Evolutionary conservation across 1,140 invertebrate species (phyloP).

Genomic region (Oryzaephilus surinamensis): DNA sequence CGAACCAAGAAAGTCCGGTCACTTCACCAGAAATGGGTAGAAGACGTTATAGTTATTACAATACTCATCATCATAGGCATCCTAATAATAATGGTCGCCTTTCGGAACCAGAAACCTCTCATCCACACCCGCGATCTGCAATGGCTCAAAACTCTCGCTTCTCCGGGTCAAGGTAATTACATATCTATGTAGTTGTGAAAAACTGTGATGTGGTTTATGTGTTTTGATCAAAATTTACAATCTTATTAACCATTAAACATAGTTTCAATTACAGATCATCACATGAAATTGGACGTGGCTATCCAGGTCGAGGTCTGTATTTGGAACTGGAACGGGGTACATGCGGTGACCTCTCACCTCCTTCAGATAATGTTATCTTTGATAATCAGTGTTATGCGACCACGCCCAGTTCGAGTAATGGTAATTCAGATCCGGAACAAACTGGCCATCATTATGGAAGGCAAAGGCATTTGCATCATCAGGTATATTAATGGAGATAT

Average conservation of each 20-base stretch:
- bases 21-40: constrained; percentile 81
- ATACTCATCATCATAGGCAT: constrained; percentile 43
- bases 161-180: constrained; percentile 31
- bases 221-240: not conserved
- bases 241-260: constrained; percentile 10
- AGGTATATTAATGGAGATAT: too few relatives aligned
- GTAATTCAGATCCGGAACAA: constrained; percentile 77
- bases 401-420: constrained; percentile 81
- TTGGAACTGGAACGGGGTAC: constrained; percentile 65
- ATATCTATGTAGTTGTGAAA: not conserved
- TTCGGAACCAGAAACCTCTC: constrained; percentile 41
- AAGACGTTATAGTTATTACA: constrained; percentile 52
- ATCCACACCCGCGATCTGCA: constrained; percentile 29
- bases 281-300: constrained; percentile 51
- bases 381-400: constrained; percentile 91
- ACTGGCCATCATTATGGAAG: constrained; percentile 44
- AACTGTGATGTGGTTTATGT: not conserved
- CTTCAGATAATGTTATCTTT: constrained; percentile 84
- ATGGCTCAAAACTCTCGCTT: constrained; percentile 35
- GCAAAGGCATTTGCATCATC: constrained; percentile 41
- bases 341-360: constrained; percentile 68
- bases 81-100: constrained; percentile 42
- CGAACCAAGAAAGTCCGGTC: constrained; percentile 73
- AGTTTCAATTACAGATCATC: constrained; percentile 41
- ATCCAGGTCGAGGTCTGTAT: constrained; percentile 58